Percentiles rank a stretch among this genome's conserved stretches.
Evolutionary conservation across 2,797 vertebrate species (phyloP).

Genomic region (Siniperca undulata): DNA sequence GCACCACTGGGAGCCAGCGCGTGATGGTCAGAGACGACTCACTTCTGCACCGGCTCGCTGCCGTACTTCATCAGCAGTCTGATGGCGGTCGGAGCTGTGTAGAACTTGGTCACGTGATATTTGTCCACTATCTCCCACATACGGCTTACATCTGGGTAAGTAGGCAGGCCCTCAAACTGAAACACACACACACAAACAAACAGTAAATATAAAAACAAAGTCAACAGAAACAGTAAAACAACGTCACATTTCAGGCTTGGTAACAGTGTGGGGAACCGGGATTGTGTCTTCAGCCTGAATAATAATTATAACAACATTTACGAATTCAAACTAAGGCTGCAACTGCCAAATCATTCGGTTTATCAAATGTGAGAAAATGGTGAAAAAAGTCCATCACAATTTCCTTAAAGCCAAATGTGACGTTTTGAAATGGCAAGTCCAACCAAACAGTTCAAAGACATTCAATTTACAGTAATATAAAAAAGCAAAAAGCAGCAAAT

Average conservation of each 20-base stretch:
- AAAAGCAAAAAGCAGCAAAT: background rate
- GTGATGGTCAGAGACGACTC: constrained; percentile 59
- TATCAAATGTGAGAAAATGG: background rate
- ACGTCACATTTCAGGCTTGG: background rate
- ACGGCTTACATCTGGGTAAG: constrained; percentile 91
- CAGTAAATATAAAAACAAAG: too few species aligned
- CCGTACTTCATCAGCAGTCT: constrained; percentile 97
- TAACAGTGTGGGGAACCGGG: background rate
- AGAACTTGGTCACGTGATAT: constrained; percentile 96
- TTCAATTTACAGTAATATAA: background rate
- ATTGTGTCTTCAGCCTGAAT: background rate
- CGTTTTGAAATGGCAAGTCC: background rate
- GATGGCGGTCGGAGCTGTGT: constrained; percentile 97
- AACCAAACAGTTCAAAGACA: background rate
- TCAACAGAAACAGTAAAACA: background rate
- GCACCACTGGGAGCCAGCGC: too few species aligned
- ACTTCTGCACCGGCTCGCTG: constrained; percentile 94
- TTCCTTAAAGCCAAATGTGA: background rate
- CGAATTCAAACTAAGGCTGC: background rate
- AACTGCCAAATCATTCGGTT: background rate
- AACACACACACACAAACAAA: constrained; percentile 4
- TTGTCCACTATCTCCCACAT: constrained; percentile 96
- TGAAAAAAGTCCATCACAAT: background rate
- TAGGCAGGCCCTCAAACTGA: constrained; percentile 97
- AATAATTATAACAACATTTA: background rate